Conservation (phyloP, 2,888 invertebrate genomes). For the Drosophila niveifrons region DNA sequence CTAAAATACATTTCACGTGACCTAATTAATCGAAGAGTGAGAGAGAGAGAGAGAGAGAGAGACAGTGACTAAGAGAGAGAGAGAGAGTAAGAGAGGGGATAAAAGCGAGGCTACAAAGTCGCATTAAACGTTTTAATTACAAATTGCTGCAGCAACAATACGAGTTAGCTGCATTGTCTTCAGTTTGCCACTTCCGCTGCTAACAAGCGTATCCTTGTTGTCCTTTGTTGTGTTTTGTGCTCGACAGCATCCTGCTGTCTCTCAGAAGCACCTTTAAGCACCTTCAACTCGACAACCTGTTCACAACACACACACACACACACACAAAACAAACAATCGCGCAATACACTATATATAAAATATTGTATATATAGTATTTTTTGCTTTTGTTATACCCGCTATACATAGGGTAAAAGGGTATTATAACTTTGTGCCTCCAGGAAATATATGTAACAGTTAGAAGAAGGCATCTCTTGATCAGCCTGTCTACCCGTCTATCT, state of each 20-base stretch:
- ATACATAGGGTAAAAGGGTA: no score
- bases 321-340: neutral
- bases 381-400: neutral
- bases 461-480: no score
- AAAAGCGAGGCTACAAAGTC: slow-evolving; percentile 38
- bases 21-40: slow-evolving; percentile 54
- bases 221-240: neutral
- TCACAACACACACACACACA: slow-evolving; percentile 5
- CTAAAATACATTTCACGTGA: slow-evolving; percentile 66
- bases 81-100: neutral
- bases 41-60: neutral
- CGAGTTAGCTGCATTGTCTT: slow-evolving; percentile 42
- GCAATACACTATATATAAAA: neutral
- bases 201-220: slow-evolving; percentile 74
- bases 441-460: no score
- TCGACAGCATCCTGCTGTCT: neutral
- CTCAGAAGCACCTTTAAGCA: slow-evolving; percentile 27
- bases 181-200: slow-evolving; percentile 63
- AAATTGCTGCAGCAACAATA: slow-evolving; percentile 46
- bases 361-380: slow-evolving; percentile 2
- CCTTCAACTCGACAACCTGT: slow-evolving; percentile 49
- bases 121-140: slow-evolving; percentile 76
- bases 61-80: neutral
- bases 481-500: no score
- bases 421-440: no score